Evolutionary conservation across 1,140 invertebrate species (phyloP).

Genomic region (Leptinotarsa texana): DNA sequence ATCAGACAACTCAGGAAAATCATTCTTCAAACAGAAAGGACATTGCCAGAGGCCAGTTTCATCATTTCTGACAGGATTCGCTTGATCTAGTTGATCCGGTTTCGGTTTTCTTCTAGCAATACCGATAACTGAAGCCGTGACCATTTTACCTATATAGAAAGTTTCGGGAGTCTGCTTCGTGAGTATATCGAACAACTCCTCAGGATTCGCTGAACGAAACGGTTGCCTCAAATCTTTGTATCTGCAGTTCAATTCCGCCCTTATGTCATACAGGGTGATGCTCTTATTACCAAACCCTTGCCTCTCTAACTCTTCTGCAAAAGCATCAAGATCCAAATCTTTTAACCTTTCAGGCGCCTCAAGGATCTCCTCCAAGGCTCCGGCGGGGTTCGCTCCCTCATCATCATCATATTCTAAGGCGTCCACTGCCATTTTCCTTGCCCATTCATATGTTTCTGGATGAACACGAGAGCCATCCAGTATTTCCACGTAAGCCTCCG

Average conservation of each 20-base stretch:
- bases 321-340: conserved; percentile 97
- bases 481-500: conserved; percentile 93
- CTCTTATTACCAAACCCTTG: conserved; percentile 86
- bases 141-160: conserved; percentile 90
- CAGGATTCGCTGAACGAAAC: conserved; percentile 78
- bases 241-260: conserved; percentile 91
- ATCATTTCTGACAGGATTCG: conserved; percentile 92
- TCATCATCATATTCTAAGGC: conserved; percentile 98
- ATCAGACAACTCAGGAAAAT: conserved; percentile 93
- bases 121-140: conserved; percentile 74
- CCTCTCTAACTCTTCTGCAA: conserved; percentile 94
- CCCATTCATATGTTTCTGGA: conserved; percentile 99
- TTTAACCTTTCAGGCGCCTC: conserved; percentile 93
- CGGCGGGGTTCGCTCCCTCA: conserved; percentile 93
- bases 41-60: conserved; percentile 96
- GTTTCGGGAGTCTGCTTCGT: conserved; percentile 96
- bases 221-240: conserved; percentile 91
- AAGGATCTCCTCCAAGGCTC: conserved; percentile 95
- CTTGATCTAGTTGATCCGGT: conserved; percentile 89
- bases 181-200: conserved; percentile 92
- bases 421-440: conserved; percentile 99
- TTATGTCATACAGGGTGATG: conserved; percentile 96
- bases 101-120: conserved; percentile 88
- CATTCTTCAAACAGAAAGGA: conserved; percentile 94
- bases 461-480: conserved; percentile 97